Evolutionary conservation across 1,140 invertebrate genomes (phyloP), one percentile per base, ranked within the genome.

Genomic region (Danaus melanippus): DNA sequence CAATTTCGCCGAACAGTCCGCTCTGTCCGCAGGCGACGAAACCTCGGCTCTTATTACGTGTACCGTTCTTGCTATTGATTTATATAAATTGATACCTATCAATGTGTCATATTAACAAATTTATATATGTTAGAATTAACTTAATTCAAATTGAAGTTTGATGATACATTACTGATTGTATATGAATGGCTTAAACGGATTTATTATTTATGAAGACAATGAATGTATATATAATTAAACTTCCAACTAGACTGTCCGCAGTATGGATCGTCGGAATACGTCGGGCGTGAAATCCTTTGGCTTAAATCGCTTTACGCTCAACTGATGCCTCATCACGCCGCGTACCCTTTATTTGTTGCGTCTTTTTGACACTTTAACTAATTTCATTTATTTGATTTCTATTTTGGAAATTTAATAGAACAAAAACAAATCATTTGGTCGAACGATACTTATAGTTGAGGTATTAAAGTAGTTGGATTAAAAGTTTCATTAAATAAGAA

Each of bases 251-350:
- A 56, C 42, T 76, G 71, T 79, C 78, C 78, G 69, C 72, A 76
- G 74, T 72, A 68, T 67, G 75, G 71, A 74, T 77, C 74, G 72
- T 64, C 71, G 75, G 64, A 83, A 75, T 76, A 74, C 60, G 71
- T 81, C 76, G 79, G 69, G 74, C 77, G 78, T 83, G 66, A 85
- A 85, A 85, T 85, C 82, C 82, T 85, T 85, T 85, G 79, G 78
- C 78, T 81, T 78, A 80, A 82, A 83, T 76, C 78, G 73, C 71
- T 81, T 81, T 79, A 80, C 78, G 79, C 75, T 77, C 69, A 75
- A 74, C 68, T 70, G 64, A 72, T 67, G 73, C 73, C 70, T 84
- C 77, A 77, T 76, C 74, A 74, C 75, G 62, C 71, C 62, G 63
- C 63, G 62, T 60, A 68, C 50, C 56, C 68, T 75, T 74, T 79